phyloP scores from a whole-genome alignment of 2,797 vertebrate species.

The Odontamblyopus rebecca region DNA sequence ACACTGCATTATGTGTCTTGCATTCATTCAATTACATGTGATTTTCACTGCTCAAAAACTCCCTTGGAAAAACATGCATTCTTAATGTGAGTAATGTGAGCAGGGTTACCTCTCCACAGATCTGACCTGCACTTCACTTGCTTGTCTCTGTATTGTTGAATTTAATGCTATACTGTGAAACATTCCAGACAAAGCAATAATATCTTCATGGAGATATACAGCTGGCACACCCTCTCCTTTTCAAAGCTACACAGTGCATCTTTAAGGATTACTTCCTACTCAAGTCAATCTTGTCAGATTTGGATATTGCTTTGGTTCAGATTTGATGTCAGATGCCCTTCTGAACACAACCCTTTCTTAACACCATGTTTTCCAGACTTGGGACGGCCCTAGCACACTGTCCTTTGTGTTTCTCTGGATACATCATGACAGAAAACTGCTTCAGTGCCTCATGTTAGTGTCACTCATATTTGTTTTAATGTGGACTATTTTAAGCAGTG shows the following conservation, averaged over 20 bases:
- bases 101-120: neutral
- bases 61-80: too few species aligned
- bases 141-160: too few species aligned
- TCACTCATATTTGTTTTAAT: neutral
- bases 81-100: too few species aligned
- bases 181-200: neutral
- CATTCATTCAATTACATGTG: too few species aligned
- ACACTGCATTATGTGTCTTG: too few species aligned
- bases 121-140: too few species aligned
- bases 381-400: neutral
- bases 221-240: too few species aligned
- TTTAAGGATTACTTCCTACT: neutral
- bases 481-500: conserved; percentile 44
- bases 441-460: neutral
- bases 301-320: neutral
- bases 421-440: too few species aligned
- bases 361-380: neutral
- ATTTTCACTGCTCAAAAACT: too few species aligned
- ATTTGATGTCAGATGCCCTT: neutral
- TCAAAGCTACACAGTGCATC: too few species aligned
- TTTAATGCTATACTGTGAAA: too few species aligned
- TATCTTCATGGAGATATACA: neutral
- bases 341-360: neutral
- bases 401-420: neutral
- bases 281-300: neutral